A percentile compares a stretch with the other conserved stretches of the same genome.
These are phyloP conservation scores for Morone chrysops DNA, from an alignment of 2,113 vertebrate genomes.

Conservation along the genomic window DNA sequence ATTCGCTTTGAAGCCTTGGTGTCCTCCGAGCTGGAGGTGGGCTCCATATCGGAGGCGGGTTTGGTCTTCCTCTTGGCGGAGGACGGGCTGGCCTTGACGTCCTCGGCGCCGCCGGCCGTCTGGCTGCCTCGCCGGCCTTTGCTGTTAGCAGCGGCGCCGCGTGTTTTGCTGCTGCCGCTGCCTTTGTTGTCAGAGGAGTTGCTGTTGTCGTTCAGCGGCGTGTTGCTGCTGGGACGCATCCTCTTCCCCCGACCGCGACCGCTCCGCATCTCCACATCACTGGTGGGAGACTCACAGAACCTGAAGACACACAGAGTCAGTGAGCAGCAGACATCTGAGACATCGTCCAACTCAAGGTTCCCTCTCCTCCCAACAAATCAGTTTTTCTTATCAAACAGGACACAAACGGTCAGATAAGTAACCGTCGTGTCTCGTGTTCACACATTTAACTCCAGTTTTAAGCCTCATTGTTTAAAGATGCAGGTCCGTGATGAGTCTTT, in stretches of 20 bases:
- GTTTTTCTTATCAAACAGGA: too few species aligned
- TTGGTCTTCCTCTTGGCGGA: conserved; percentile 93
- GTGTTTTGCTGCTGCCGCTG: conserved; percentile 90
- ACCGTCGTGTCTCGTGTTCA: too few species aligned
- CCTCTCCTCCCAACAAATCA: too few species aligned
- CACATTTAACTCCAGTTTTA: too few species aligned
- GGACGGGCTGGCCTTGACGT: conserved; percentile 94
- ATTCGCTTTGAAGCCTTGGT: conserved; percentile 95
- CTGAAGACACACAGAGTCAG: conserved; percentile 73
- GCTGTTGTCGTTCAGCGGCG: conserved; percentile 87
- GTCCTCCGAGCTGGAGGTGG: conserved; percentile 97
- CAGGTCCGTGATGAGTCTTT: too few species aligned
- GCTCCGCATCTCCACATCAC: conserved; percentile 95
- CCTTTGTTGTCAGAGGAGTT: conserved; percentile 91
- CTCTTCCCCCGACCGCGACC: conserved; percentile 95
- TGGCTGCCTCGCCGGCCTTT: conserved; percentile 96
- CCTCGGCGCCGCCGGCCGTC: conserved; percentile 86
- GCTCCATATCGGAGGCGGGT: conserved; percentile 94
- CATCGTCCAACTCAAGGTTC: too few species aligned
- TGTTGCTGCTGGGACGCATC: conserved; percentile 92
- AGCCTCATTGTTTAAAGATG: too few species aligned
- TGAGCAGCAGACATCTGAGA: too few species aligned
- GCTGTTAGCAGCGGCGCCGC: conserved; percentile 89
- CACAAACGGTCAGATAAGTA: too few species aligned
- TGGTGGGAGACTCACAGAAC: conserved; percentile 98